Base-by-base conservation (phyloP, 2,888 invertebrate genomes). In the Schrankia costaestrigalis region DNA sequence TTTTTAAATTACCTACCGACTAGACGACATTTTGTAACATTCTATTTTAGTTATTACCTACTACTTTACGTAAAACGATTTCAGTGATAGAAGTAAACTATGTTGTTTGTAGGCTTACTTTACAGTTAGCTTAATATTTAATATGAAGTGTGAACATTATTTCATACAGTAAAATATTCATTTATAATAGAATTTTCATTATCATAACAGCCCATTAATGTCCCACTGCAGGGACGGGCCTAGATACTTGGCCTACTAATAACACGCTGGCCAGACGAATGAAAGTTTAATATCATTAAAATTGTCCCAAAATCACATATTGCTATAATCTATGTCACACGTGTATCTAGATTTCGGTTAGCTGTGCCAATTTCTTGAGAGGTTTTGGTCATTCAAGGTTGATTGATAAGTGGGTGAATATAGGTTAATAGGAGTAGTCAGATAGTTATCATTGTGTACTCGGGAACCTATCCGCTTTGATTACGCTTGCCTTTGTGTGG, bases 291-390 rank as follows among this genome's bases (percentile, higher is more conserved):
- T n/a, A n/a, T n/a, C n/a, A n/a, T n/a, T 70, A 66, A 71, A 73
- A 78, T 67, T 75, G 73, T 76, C 76, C 78, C 72, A 36, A 73
- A 64, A 61, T 59, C 63, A 63, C 69, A 69, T 67, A 71, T 71
- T 67, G 61, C 59, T 37, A 52, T 56, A 59, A 57, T 67, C 70
- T 72, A 71, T 71, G 70, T 59, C 71, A 62, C 41, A 43, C 38
- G 48, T 50, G 15, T 56, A 55, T 17, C 10, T 61, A 65, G n/a
- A n/a, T 71, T 67, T 61, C 55, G 64, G 56, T 56, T 52, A 49
- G 55, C 43, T 59, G 62, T 71, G 77, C 71, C 70, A 72, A 71
- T 67, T 68, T 65, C 54, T 63, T 46, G 42, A 34, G 49, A 48
- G 50, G 51, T 60, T 64, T 65, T 45, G 51, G 42, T 38, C 40